A percentile compares a stretch with the other conserved stretches of the same genome.
Evolutionary conservation across 1,140 invertebrate species (phyloP).

Genomic region (Colletes latitarsis): DNA sequence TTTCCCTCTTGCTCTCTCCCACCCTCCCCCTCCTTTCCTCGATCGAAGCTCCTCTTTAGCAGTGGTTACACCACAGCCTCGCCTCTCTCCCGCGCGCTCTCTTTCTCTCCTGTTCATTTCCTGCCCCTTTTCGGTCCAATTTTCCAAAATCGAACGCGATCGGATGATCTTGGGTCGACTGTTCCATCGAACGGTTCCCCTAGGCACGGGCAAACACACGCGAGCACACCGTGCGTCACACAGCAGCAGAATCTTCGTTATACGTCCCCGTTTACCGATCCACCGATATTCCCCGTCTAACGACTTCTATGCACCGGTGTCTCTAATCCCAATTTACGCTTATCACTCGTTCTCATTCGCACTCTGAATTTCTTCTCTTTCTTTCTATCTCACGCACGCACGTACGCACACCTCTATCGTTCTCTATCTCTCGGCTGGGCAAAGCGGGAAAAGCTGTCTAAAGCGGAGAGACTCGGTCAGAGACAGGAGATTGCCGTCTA

Average conservation of each 20-base stretch:
- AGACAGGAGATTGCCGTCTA: conserved; percentile 45
- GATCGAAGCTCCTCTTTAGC: conserved; percentile 73
- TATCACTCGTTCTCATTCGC: conserved; percentile 34
- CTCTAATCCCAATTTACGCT: conserved; percentile 34
- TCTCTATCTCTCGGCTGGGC: conserved; percentile 17
- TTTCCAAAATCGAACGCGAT: no score
- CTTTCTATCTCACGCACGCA: not conserved
- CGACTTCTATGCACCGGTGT: conserved; percentile 9
- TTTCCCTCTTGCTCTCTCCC: conserved; percentile 33
- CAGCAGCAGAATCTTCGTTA: no score
- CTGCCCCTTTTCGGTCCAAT: not conserved
- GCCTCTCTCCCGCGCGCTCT: conserved; percentile 39
- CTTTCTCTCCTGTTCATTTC: conserved; percentile 18
- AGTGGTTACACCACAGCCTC: conserved; percentile 57
- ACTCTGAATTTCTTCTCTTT: not conserved
- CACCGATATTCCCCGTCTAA: not conserved
- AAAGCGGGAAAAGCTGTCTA: conserved; percentile 22
- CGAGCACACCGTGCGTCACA: no score
- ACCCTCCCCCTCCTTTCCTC: conserved; percentile 48
- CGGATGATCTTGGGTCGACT: no score
- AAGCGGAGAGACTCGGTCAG: conserved; percentile 15
- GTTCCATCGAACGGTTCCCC: no score
- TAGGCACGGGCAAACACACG: no score
- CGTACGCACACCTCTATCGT: not conserved
- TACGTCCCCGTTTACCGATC: no score